Evolutionary conservation across 2,888 invertebrate species (phyloP).

Genomic region (Drosophila paranaensis): DNA sequence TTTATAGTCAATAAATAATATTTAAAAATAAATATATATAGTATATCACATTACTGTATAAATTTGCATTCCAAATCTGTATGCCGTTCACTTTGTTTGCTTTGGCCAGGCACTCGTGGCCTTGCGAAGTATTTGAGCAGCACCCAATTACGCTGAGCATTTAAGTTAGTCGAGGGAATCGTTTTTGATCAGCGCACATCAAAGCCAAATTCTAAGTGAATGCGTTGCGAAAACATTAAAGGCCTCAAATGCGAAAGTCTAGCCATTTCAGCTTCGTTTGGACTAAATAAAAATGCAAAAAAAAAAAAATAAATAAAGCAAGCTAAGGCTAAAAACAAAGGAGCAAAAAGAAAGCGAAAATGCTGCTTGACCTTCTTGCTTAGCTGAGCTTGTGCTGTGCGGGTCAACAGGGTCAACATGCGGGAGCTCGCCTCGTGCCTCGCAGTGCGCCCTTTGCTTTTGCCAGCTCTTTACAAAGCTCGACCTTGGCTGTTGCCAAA

Average conservation of each 20-base stretch:
- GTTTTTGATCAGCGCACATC: slow-evolving; percentile 63
- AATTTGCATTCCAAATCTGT: not conserved
- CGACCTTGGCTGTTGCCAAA: slow-evolving; percentile 15
- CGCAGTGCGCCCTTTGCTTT: slow-evolving; percentile 5
- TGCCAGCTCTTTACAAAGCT: not conserved
- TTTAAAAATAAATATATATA: too few species aligned
- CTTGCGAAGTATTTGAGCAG: not conserved
- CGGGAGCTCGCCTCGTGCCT: slow-evolving; percentile 10
- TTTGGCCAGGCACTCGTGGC: not conserved
- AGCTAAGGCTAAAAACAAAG: slow-evolving; percentile 29
- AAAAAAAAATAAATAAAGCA: not conserved
- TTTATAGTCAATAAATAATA: not conserved
- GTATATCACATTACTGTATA: not conserved
- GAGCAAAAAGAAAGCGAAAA: slow-evolving; percentile 23
- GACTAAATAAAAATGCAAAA: not conserved
- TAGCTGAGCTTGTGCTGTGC: not conserved
- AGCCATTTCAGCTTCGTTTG: slow-evolving; percentile 36
- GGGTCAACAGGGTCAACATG: slow-evolving; percentile 35
- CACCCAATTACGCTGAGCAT: slow-evolving; percentile 42
- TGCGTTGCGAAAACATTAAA: slow-evolving; percentile 66
- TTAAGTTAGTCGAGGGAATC: slow-evolving; percentile 23
- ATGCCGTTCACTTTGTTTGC: not conserved
- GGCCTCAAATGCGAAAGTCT: slow-evolving; percentile 43
- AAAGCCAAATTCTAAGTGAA: slow-evolving; percentile 67
- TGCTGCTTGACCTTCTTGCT: slow-evolving; percentile 59